Evolutionary conservation across 2,797 vertebrate species (phyloP).

Genomic region (Paratrypauchen microcephalus): DNA sequence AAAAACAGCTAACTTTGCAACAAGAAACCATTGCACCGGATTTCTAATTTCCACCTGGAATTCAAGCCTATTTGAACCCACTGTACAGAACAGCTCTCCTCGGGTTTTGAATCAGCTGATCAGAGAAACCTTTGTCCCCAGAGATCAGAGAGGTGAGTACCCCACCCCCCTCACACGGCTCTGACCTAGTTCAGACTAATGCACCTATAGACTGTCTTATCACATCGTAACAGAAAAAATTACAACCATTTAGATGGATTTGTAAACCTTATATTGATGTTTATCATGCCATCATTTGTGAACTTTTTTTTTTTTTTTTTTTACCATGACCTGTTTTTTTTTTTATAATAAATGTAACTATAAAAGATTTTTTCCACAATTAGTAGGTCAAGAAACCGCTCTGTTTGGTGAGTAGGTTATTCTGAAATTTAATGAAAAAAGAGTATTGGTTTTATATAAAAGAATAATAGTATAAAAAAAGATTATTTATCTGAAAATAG

Average conservation of each 20-base stretch:
- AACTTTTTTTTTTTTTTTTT: background rate
- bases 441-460: too few relatives aligned
- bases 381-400: background rate
- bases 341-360: background rate
- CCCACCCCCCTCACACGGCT: background rate
- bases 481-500: too few relatives aligned
- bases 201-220: background rate
- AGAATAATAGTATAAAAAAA: too few relatives aligned
- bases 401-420: background rate
- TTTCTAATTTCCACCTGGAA: background rate
- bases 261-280: background rate
- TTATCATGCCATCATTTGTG: too few relatives aligned
- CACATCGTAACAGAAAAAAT: background rate
- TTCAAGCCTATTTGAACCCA: background rate
- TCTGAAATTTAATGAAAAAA: too few relatives aligned
- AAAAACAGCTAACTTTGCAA: background rate
- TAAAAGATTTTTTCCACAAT: background rate
- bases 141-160: background rate
- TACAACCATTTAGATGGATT: background rate
- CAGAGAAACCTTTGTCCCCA: background rate
- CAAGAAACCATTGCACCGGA: background rate
- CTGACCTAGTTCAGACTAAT: conserved; percentile 8
- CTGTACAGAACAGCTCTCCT: background rate
- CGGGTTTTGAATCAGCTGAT: conserved; percentile 8
- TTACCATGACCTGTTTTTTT: background rate